phyloP scores from a whole-genome alignment of 2,113 vertebrate genomes.

The Ceratotherium simum region DNA sequence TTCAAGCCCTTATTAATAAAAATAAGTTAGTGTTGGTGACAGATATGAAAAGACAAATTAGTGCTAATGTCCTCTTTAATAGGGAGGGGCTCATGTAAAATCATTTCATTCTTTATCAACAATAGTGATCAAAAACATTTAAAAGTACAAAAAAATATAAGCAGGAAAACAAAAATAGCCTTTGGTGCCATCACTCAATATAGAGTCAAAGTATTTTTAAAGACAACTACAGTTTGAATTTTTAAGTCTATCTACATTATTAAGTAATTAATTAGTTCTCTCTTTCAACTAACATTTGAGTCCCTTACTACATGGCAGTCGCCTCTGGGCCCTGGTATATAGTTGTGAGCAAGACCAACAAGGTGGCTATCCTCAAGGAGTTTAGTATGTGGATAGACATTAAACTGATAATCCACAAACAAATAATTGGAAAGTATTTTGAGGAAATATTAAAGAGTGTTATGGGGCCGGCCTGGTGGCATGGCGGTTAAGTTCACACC shows the following conservation, averaged over 20 bases:
- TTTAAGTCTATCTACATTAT: neutral
- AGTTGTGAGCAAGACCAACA: neutral
- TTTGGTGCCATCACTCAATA: neutral
- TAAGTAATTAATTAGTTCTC: neutral
- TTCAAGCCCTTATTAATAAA: neutral
- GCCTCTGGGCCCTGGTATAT: neutral
- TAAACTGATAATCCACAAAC: neutral
- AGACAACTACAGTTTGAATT: neutral
- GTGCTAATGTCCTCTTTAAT: neutral
- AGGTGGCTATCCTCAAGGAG: neutral
- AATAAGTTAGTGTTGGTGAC: neutral
- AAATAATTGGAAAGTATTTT: neutral
- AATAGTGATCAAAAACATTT: constrained; percentile 13
- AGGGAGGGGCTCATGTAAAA: neutral
- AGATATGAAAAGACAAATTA: neutral
- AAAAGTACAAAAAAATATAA: neutral
- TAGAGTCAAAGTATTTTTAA: neutral
- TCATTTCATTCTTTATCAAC: neutral
- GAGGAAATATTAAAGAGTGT: neutral
- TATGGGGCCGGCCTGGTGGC: neutral
- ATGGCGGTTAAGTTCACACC: too few species aligned
- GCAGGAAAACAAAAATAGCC: neutral
- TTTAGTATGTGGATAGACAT: neutral
- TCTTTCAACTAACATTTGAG: neutral
- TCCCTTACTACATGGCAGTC: too few species aligned